Conservation (phyloP, 2,113 vertebrate species). For the Clarias gariepinus region DNA sequence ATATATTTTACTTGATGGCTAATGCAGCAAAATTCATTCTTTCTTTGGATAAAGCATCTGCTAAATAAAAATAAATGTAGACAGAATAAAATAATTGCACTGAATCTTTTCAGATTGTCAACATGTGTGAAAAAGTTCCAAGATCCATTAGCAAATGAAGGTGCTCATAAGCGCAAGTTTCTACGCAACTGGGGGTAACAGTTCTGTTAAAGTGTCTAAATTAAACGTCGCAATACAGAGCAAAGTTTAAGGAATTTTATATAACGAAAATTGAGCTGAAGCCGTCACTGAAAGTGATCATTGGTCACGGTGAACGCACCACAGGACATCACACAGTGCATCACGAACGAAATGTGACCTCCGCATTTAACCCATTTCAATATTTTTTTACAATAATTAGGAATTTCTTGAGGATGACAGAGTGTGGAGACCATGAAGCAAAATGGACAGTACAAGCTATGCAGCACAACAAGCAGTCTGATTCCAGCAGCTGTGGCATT, state of each 20-base stretch:
- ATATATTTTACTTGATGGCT: neutral
- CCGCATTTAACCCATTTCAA: neutral
- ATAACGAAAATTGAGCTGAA: neutral
- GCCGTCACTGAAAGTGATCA: too few species aligned
- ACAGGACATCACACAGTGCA: too few species aligned
- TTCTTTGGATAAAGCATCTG: too few species aligned
- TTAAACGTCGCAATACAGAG: too few species aligned
- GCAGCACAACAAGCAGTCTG: neutral
- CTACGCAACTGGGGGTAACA: too few species aligned
- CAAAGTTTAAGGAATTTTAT: neutral
- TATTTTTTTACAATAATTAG: neutral
- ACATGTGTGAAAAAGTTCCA: neutral
- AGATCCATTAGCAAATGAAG: constrained; percentile 1
- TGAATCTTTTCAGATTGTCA: constrained; percentile 19
- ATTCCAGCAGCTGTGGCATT: constrained; percentile 11
- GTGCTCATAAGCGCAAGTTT: too few species aligned
- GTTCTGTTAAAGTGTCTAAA: too few species aligned
- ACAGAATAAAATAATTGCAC: constrained; percentile 1
- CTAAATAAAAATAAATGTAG: too few species aligned
- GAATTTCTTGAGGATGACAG: constrained; percentile 10
- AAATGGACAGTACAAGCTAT: neutral
- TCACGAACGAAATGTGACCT: too few species aligned
- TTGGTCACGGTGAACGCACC: too few species aligned
- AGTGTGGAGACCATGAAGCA: neutral
- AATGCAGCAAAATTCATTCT: neutral